A percentile compares a stretch with the other conserved stretches of the same genome.
Evolutionary conservation across 1,140 invertebrate species (phyloP).

Genomic region (Agraylea sexmaculata): DNA sequence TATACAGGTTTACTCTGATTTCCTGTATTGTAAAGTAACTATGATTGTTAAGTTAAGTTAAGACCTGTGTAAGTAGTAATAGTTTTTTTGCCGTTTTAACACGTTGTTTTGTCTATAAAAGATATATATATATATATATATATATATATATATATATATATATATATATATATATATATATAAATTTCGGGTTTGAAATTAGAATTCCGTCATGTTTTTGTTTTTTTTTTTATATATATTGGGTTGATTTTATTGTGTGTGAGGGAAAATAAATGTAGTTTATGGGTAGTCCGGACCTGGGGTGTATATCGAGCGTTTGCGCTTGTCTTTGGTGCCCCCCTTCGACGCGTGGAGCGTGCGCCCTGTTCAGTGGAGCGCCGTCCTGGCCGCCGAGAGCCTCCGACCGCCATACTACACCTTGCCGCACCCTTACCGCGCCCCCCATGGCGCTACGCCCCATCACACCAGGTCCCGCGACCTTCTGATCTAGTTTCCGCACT

Average conservation of each 20-base stretch:
- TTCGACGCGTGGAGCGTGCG: slow-evolving; percentile 10
- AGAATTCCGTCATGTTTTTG: not conserved
- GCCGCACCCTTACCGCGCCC: slow-evolving; percentile 1
- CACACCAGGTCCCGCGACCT: slow-evolving; percentile 31
- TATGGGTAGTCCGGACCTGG: slow-evolving; percentile 13
- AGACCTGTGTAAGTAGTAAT: too few relatives aligned
- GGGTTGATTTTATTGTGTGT: not conserved
- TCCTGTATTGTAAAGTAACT: too few relatives aligned
- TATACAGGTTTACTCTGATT: too few relatives aligned
- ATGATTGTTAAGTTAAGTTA: too few relatives aligned
- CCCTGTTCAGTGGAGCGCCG: slow-evolving; percentile 10
- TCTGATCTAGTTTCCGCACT: slow-evolving; percentile 34
- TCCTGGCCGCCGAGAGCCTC: slow-evolving; percentile 8
- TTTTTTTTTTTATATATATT: not conserved
- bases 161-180: too few relatives aligned
- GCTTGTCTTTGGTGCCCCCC: slow-evolving; percentile 19
- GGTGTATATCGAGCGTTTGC: slow-evolving; percentile 19
- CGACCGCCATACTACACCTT: slow-evolving; percentile 22
- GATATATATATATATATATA: too few relatives aligned
- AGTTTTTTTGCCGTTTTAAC: too few relatives aligned
- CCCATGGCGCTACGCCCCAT: slow-evolving; percentile 21
- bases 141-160: too few relatives aligned
- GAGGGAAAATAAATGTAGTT: not conserved
- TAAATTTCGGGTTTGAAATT: too few relatives aligned
- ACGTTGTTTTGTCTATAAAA: too few relatives aligned